Conservation (phyloP, 2,888 invertebrate species). For the Lutraria lutraria region DNA sequence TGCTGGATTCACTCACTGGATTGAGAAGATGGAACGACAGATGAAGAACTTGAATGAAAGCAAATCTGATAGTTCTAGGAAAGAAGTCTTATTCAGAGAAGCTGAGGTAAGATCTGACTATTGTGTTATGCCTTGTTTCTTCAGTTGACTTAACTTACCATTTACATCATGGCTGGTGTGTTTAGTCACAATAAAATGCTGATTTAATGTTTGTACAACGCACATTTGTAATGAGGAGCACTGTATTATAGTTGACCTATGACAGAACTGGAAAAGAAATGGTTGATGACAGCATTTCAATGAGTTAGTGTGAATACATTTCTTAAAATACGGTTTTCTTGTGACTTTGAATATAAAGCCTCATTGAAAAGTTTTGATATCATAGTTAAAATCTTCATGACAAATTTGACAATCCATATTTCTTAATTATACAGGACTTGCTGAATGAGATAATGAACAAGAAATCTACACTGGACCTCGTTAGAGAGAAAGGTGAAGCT, state of each 20-base stretch:
- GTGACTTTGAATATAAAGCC: too few species aligned
- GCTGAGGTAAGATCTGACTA: conserved; percentile 74
- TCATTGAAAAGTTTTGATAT: too few species aligned
- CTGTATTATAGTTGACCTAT: neutral
- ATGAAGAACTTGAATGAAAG: conserved; percentile 77
- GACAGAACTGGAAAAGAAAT: neutral
- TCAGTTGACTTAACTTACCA: neutral
- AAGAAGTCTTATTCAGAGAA: conserved; percentile 76
- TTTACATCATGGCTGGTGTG: neutral
- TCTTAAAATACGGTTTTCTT: too few species aligned
- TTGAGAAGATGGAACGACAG: conserved; percentile 86
- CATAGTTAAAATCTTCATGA: too few species aligned
- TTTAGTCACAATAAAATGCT: neutral
- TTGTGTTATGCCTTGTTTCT: neutral
- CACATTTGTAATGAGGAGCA: neutral
- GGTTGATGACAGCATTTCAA: too few species aligned
- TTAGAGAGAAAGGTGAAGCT: conserved; percentile 96
- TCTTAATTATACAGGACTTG: conserved; percentile 72
- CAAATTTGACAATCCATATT: too few species aligned
- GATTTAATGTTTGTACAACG: neutral
- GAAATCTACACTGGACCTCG: conserved; percentile 92
- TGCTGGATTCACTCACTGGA: conserved; percentile 94
- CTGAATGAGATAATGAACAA: conserved; percentile 81
- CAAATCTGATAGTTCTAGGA: conserved; percentile 76
- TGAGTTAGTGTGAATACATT: too few species aligned